Evolutionary conservation across 2,113 vertebrate species (phyloP).

Genomic region (Boleophthalmus pectinirostris): DNA sequence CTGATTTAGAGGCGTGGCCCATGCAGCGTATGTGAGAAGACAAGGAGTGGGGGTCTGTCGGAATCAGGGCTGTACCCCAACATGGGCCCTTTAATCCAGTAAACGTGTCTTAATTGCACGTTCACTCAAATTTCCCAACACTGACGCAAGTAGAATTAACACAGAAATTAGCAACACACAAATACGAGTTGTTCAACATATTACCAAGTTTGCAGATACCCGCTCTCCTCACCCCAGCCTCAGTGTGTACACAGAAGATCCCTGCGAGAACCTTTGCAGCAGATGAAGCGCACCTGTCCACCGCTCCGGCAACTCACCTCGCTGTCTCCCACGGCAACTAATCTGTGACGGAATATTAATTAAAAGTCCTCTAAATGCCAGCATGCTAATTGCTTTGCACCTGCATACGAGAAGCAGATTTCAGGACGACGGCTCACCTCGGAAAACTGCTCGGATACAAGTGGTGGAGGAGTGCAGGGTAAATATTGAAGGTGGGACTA

Average conservation of each 20-base stretch:
- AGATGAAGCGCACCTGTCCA: constrained; percentile 41
- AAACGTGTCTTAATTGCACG: too few species aligned
- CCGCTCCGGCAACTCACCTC: constrained; percentile 28
- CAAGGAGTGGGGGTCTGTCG: too few species aligned
- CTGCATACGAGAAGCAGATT: constrained; percentile 89
- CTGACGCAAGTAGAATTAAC: too few species aligned
- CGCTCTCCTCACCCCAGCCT: constrained; percentile 1
- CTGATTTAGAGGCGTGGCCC: too few species aligned
- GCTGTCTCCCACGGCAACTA: constrained; percentile 85
- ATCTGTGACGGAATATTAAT: constrained; percentile 95
- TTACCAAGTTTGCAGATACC: constrained; percentile 15
- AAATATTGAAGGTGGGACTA: constrained; percentile 99
- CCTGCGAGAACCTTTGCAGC: not conserved
- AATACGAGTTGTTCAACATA: not conserved
- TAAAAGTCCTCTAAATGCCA: constrained; percentile 96
- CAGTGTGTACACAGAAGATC: constrained; percentile 21
- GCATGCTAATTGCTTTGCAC: constrained; percentile 97
- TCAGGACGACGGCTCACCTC: constrained; percentile 71
- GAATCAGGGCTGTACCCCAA: too few species aligned
- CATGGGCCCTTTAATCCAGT: too few species aligned
- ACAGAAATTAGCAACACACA: not conserved
- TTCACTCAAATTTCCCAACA: too few species aligned
- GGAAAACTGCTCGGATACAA: constrained; percentile 86
- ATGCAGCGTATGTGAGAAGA: too few species aligned
- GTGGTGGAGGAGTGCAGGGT: constrained; percentile 96